These are phyloP conservation scores for Corella eumyota DNA, from an alignment of 23 tunicate species.

Conservation along the genomic window DNA sequence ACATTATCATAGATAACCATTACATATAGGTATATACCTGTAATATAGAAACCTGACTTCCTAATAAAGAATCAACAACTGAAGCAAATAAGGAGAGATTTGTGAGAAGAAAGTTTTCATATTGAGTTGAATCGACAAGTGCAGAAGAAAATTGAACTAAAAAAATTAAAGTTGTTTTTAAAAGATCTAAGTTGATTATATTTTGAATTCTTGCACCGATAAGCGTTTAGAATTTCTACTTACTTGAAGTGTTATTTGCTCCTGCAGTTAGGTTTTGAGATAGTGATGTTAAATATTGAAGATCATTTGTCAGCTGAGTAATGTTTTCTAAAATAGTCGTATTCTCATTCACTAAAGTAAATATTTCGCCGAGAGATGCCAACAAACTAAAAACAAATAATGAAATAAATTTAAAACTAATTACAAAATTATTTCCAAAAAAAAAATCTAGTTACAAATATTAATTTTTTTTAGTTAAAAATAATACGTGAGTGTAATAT, in stretches of 20 bases:
- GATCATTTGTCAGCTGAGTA: conserved; percentile 5
- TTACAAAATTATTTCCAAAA: too few species aligned
- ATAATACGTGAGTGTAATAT: background rate
- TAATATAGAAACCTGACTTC: conserved; percentile 12
- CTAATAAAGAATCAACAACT: conserved; percentile 11
- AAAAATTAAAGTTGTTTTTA: too few species aligned
- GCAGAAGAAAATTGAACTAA: conserved; percentile 3
- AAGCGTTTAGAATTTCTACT: too few species aligned
- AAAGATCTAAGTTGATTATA: too few species aligned
- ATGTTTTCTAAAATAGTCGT: background rate
- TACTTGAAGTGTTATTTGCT: too few species aligned
- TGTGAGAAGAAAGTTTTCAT: background rate
- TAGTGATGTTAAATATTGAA: background rate
- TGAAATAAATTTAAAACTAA: background rate
- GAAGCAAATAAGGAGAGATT: conserved; percentile 9
- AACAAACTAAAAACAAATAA: background rate
- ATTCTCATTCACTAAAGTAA: conserved; percentile 3
- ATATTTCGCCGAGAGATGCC: background rate
- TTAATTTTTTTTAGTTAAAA: too few species aligned
- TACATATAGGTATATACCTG: conserved; percentile 10
- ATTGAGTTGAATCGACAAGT: background rate
- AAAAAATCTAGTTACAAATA: too few species aligned
- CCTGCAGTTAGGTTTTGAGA: background rate
- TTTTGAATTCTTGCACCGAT: too few species aligned
- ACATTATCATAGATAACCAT: background rate